Percentiles rank a stretch among this genome's conserved stretches.
Evolutionary conservation across 1,140 invertebrate species (phyloP).

Genomic region (Drosophila fuyamai): DNA sequence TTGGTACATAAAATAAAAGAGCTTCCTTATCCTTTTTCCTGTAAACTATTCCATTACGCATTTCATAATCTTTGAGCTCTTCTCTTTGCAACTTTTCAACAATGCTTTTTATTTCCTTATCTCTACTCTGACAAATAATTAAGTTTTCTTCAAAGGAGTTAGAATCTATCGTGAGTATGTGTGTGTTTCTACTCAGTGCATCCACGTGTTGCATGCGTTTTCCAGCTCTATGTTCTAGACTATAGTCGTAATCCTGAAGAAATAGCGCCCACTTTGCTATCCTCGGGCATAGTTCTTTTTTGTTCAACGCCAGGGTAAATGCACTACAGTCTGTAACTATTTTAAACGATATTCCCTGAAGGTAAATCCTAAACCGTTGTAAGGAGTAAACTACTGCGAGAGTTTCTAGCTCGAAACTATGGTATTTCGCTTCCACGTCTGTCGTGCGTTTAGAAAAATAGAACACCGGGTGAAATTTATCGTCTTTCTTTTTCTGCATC

Average conservation of each 20-base stretch:
- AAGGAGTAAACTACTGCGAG: neutral
- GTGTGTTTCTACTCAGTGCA: conserved; percentile 4
- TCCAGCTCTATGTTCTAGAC: neutral
- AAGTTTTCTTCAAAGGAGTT: conserved; percentile 6
- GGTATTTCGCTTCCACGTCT: neutral
- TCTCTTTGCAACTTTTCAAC: neutral
- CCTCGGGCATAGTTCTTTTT: too few relatives aligned
- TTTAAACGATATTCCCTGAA: neutral
- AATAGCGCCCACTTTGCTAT: neutral
- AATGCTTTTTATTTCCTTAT: neutral
- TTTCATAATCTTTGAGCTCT: neutral
- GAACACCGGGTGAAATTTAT: conserved; percentile 2
- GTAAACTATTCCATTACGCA: conserved; percentile 4
- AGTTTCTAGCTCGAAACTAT: conserved; percentile 2
- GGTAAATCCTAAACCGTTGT: neutral
- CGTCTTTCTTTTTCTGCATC: conserved; percentile 3
- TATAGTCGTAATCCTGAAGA: neutral
- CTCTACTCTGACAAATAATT: neutral
- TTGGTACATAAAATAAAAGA: conserved; percentile 2
- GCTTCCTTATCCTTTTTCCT: neutral
- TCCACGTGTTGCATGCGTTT: conserved; percentile 4
- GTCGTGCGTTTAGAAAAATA: conserved; percentile 4
- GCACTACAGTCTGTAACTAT: conserved; percentile 2
- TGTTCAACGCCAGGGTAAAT: neutral
- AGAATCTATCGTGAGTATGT: conserved; percentile 4